Evolutionary conservation across 2,888 invertebrate genomes (phyloP), one percentile per base, ranked within the genome.

Genomic region (Protodeltote pygarga): DNA sequence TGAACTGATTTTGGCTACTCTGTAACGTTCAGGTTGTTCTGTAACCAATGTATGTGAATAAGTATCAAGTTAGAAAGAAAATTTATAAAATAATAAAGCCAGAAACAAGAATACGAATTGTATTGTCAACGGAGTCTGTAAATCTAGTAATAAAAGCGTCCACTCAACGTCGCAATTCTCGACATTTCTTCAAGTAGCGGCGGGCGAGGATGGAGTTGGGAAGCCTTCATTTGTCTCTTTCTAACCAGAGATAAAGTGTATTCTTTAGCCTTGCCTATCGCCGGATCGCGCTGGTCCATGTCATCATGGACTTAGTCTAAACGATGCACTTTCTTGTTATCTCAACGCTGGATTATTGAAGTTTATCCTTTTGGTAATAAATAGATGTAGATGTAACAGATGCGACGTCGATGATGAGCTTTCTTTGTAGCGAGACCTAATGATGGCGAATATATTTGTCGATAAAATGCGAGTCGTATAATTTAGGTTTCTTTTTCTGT

Each of bases 251-350:
- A 40, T 50, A 50, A 58, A 63, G 60, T 60, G 42, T 72, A 69
- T 73, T 71, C 66, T 64, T 62, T 65, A 60, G 73, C 74, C 74
- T 75, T 66, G 58, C 76, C 73, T 74, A 65, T 71, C 59, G 55
- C 64, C 47, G 67, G 66, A 66, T 66, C 64, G 62, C 62, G 59
- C 52, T 54, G 47, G 59, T 72, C 65, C 67, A 72, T 69, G 69
- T 71, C 75, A 71, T 70, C 64, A 53, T 54, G 67, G 73, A 72
- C 67, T 77, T 77, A 72, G 71, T 71, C 58, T 74, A 73, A 76
- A 76, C 70, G 75, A 74, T 77, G 77, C 76, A 77, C 70, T 79
- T 79, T 79, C 75, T 76, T 74, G 74, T 77, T 79, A 79, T 79
- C 79, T 77, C 69, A 65, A 72, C 72, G 68, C 44, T 60, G 68